These are phyloP conservation scores for Cecropterus lyciades DNA, from an alignment of 1,140 invertebrate species.

Conservation along the genomic window DNA sequence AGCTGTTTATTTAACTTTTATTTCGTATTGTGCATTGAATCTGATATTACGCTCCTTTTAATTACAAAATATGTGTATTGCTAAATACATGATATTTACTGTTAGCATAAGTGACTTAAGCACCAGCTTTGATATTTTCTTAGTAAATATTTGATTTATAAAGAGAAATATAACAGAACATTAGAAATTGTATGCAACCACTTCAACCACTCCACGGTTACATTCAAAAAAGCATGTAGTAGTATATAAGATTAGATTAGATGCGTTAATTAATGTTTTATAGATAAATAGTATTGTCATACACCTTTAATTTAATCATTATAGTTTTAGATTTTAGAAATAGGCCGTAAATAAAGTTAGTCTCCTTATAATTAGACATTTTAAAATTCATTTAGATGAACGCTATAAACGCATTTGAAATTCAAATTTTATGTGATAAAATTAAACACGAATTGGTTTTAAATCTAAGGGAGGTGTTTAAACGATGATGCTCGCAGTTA, in stretches of 20 bases:
- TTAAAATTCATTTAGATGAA: too few relatives aligned
- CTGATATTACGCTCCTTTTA: too few relatives aligned
- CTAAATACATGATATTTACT: constrained; percentile 1
- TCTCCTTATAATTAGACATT: too few relatives aligned
- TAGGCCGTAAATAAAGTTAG: too few relatives aligned
- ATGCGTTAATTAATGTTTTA: constrained; percentile 1
- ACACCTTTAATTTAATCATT: constrained; percentile 14
- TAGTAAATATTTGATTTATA: neutral
- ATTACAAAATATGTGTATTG: too few relatives aligned
- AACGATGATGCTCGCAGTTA: too few relatives aligned
- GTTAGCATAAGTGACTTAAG: neutral
- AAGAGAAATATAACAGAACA: constrained; percentile 53
- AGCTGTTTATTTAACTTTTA: too few relatives aligned
- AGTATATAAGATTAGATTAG: constrained; percentile 31
- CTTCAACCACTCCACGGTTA: constrained; percentile 48
- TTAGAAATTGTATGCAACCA: constrained; percentile 44
- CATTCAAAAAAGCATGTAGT: constrained; percentile 50
- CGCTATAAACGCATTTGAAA: too few relatives aligned
- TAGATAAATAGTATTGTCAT: constrained; percentile 30
- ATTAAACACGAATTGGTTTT: too few relatives aligned
- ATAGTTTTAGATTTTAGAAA: constrained; percentile 2
- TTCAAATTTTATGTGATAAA: too few relatives aligned
- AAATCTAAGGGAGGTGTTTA: too few relatives aligned
- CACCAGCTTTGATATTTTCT: neutral
- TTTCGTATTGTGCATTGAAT: too few relatives aligned